These are phyloP conservation scores for Siphonodentalium dalli DNA, from an alignment of 2,888 invertebrate genomes.

Conservation along the genomic window DNA sequence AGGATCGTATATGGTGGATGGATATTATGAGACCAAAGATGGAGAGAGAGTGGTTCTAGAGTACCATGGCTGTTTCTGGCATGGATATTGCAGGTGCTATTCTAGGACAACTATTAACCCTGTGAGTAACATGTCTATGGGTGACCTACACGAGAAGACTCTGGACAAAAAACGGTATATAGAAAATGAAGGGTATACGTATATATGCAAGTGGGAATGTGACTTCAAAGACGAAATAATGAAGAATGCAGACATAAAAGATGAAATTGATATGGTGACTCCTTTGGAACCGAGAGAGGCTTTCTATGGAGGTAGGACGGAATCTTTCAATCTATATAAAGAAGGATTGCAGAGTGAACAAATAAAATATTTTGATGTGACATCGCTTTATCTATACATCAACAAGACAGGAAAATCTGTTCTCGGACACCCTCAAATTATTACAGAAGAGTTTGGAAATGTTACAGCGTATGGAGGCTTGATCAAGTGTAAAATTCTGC, in stretches of 20 bases:
- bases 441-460: constrained; percentile 35
- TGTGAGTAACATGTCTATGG: neutral
- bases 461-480: constrained; percentile 36
- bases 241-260: neutral
- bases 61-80: constrained; percentile 28
- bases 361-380: neutral
- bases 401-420: constrained; percentile 39
- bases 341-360: neutral
- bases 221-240: neutral
- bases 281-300: neutral
- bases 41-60: constrained; percentile 15
- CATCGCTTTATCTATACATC: constrained; percentile 16
- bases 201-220: neutral
- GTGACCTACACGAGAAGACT: neutral
- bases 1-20: constrained; percentile 24
- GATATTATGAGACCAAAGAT: constrained; percentile 12
- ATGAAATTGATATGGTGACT: neutral
- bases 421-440: constrained; percentile 36
- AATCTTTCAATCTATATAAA: neutral
- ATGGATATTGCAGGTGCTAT: constrained; percentile 7
- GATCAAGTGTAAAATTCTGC: constrained; percentile 3
- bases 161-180: neutral
- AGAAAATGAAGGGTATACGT: neutral
- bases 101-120: neutral
- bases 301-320: neutral